Evolutionary conservation across 2,113 vertebrate species (phyloP).

Genomic region (Trogon surrucura): DNA sequence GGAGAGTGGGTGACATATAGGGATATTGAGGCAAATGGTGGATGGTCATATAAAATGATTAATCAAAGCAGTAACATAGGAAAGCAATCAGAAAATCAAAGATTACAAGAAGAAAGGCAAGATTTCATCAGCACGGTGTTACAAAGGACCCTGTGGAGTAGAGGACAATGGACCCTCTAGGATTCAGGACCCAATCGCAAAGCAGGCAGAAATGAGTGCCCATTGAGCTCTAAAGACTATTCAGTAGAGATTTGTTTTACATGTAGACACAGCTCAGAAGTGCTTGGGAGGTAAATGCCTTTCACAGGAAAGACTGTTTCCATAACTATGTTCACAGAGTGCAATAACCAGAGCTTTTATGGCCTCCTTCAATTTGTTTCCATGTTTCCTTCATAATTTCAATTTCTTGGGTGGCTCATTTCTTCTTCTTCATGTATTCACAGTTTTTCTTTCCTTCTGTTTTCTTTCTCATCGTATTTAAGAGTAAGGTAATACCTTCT

Average conservation of each 20-base stretch:
- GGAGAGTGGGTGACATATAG: too few relatives aligned
- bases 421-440: neutral
- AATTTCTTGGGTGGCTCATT: neutral
- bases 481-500: neutral
- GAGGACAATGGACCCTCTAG: neutral
- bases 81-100: slow-evolving; percentile 15
- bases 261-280: neutral
- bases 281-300: neutral
- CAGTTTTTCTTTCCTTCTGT: neutral
- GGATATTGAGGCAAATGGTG: neutral
- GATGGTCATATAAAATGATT: neutral
- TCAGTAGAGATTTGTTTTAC: neutral
- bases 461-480: neutral
- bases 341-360: neutral
- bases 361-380: neutral
- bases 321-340: neutral
- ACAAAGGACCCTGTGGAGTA: neutral
- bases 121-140: neutral
- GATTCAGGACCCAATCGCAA: neutral
- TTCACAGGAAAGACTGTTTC: neutral
- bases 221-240: neutral
- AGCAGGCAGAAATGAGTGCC: neutral
- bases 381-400: neutral
- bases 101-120: neutral
- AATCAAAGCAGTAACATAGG: neutral